A percentile compares a stretch with the other conserved stretches of the same genome.
Evolutionary conservation across 2,888 invertebrate genomes (phyloP).

Genomic region (Heliconius hortense): DNA sequence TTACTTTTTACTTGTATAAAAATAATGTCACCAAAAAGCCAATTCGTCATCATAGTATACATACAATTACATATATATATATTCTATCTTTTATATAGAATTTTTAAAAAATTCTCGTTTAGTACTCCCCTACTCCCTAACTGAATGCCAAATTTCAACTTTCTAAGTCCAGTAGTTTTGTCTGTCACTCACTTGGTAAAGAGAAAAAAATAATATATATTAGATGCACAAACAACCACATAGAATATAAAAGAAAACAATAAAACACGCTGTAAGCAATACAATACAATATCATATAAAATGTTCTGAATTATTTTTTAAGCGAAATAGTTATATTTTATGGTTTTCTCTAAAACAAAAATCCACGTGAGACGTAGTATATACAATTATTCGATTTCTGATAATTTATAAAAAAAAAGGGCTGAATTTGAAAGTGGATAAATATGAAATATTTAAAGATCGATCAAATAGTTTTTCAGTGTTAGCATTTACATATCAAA

Average conservation of each 20-base stretch:
- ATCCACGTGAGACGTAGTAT: conserved; percentile 5
- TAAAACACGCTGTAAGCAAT: not conserved
- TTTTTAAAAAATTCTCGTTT: too few relatives aligned
- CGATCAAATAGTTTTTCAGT: not conserved
- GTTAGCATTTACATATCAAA: not conserved
- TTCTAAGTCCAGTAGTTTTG: not conserved
- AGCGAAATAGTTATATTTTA: conserved; percentile 33
- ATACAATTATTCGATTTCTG: conserved; percentile 1
- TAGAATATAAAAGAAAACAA: not conserved
- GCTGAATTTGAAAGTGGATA: conserved; percentile 20
- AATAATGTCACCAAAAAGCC: too few relatives aligned
- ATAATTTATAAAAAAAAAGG: not conserved
- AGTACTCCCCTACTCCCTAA: too few relatives aligned
- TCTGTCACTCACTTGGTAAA: not conserved
- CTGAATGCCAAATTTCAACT: not conserved
- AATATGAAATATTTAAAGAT: conserved; percentile 13
- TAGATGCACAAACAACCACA: not conserved
- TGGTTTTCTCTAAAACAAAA: conserved; percentile 27
- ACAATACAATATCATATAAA: conserved; percentile 5
- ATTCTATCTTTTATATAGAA: too few relatives aligned
- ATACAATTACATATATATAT: too few relatives aligned
- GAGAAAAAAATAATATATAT: too few relatives aligned
- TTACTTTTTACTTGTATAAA: too few relatives aligned
- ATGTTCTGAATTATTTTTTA: conserved; percentile 24
- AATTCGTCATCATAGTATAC: too few relatives aligned